Evolutionary conservation across 2,888 invertebrate species (phyloP).

Genomic region (Endomychus coccineus): DNA sequence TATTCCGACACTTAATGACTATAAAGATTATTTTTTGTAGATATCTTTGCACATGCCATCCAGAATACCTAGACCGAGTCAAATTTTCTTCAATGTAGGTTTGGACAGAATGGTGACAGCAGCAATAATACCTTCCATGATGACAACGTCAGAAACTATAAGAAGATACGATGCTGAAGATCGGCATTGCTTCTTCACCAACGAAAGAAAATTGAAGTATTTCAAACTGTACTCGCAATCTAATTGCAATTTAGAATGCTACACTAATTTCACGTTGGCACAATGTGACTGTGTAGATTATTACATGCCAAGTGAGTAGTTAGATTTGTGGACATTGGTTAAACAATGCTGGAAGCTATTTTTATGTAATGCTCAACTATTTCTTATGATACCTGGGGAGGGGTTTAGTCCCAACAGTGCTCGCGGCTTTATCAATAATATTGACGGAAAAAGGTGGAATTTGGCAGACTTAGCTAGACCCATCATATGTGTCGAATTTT

Average conservation of each 20-base stretch:
- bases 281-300: constrained; percentile 63
- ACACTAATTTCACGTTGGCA: constrained; percentile 57
- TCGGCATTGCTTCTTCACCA: constrained; percentile 62
- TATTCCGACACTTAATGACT: too few species aligned
- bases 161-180: constrained; percentile 55
- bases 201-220: constrained; percentile 57
- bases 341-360: too few species aligned
- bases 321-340: too few species aligned
- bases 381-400: too few species aligned
- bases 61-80: constrained; percentile 58
- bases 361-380: too few species aligned
- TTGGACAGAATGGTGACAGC: constrained; percentile 64
- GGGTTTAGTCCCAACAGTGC: too few species aligned
- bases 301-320: constrained; percentile 56
- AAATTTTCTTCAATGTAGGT: constrained; percentile 66
- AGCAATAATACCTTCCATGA: constrained; percentile 67
- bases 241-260: constrained; percentile 67
- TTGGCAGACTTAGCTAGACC: too few species aligned
- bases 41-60: constrained; percentile 62
- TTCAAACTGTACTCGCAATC: constrained; percentile 65
- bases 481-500: too few species aligned
- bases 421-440: too few species aligned
- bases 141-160: constrained; percentile 62
- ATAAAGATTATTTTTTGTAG: constrained; percentile 41
- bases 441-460: too few species aligned